These are phyloP conservation scores for Ceryle rudis DNA, from an alignment of 2,797 vertebrate genomes.

Conservation along the genomic window DNA sequence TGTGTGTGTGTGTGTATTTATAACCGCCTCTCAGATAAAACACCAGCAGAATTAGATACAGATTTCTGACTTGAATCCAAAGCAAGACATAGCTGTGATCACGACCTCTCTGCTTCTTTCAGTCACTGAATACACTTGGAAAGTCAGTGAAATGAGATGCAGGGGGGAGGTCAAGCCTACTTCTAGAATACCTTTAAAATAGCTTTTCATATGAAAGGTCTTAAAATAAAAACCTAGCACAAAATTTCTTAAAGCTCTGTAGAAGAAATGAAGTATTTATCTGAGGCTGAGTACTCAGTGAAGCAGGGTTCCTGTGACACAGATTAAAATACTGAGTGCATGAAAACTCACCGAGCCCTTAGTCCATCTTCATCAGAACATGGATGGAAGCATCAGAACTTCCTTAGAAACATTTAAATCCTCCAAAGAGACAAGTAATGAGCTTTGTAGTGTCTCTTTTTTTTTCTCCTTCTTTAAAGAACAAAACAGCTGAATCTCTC, in stretches of 20 bases:
- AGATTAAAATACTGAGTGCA: neutral
- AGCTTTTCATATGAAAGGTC: neutral
- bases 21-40: neutral
- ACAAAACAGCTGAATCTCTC: neutral
- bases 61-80: neutral
- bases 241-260: neutral
- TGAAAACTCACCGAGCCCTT: fast-evolving
- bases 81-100: neutral
- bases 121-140: neutral
- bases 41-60: neutral
- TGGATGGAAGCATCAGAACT: neutral
- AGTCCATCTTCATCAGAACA: neutral
- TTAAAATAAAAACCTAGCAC: neutral
- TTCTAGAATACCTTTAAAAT: neutral
- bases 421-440: neutral
- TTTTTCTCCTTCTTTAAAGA: neutral
- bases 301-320: neutral
- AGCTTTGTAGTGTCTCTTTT: neutral
- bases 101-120: neutral
- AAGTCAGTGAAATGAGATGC: neutral
- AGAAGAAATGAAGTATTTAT: neutral
- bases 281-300: neutral
- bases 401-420: neutral
- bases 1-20: neutral
- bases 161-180: neutral